Percentiles rank a stretch among this genome's conserved stretches.
Conservation (phyloP, 2,113 vertebrate species). For the Sciurus niger region DNA sequence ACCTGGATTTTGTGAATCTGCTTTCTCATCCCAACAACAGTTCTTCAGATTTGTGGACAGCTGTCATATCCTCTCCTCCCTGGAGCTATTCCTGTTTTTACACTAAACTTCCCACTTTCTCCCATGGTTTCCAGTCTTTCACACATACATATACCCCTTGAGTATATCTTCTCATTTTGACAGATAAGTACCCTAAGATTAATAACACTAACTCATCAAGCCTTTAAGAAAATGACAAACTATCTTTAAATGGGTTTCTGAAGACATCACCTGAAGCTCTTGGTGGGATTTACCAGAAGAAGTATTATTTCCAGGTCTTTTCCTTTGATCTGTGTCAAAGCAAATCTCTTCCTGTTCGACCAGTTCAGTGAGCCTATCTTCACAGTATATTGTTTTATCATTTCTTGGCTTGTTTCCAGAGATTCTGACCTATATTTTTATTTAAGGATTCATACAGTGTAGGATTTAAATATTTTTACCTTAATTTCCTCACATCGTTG, state of each 20-base stretch:
- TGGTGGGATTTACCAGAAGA: not conserved
- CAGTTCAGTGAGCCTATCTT: not conserved
- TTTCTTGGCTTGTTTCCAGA: not conserved
- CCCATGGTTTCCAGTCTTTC: not conserved
- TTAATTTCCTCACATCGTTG: not conserved
- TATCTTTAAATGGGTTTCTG: not conserved
- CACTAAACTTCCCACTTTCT: not conserved
- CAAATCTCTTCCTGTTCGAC: not conserved
- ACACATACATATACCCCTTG: rapidly evolving
- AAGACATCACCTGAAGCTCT: not conserved
- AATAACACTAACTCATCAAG: not conserved
- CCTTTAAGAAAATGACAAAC: not conserved
- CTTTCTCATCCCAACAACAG: not conserved
- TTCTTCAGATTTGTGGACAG: not conserved
- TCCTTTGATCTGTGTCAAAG: not conserved
- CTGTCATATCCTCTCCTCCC: rapidly evolving
- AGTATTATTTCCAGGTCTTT: not conserved
- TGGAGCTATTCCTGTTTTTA: not conserved
- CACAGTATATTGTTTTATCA: not conserved
- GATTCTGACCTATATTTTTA: not conserved
- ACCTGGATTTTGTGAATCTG: not conserved
- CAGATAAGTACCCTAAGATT: not conserved
- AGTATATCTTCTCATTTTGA: not conserved
- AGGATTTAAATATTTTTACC: not conserved
- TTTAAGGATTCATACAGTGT: not conserved